phyloP scores from a whole-genome alignment of 2,888 invertebrate genomes.

The Aradus depressus region DNA sequence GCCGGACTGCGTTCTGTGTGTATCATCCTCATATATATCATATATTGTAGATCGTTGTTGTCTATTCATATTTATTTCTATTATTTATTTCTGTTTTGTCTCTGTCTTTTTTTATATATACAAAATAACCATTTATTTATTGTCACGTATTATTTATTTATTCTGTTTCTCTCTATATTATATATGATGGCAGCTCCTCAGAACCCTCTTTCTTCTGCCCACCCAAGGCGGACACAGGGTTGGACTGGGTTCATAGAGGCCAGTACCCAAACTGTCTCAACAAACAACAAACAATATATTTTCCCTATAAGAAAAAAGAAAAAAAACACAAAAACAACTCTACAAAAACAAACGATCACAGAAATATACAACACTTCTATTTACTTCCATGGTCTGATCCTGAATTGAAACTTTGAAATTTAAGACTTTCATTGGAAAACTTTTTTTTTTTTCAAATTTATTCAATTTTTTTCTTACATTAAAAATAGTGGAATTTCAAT shows the following conservation, averaged over 20 bases:
- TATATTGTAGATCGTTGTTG: slow-evolving; percentile 26
- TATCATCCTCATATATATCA: slow-evolving; percentile 22
- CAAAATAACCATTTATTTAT: slow-evolving; percentile 9
- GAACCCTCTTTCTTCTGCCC: too few species aligned
- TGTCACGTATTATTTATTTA: slow-evolving; percentile 9
- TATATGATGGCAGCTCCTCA: background rate
- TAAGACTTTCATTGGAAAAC: too few species aligned
- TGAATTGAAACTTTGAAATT: slow-evolving; percentile 3
- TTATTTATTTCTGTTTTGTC: slow-evolving; percentile 1
- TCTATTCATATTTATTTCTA: slow-evolving; percentile 19
- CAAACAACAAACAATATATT: background rate
- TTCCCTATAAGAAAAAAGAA: background rate
- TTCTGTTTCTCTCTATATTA: slow-evolving; percentile 12
- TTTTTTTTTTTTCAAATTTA: too few species aligned
- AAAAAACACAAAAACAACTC: slow-evolving; percentile 1
- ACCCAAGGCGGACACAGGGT: too few species aligned
- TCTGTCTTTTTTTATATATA: background rate
- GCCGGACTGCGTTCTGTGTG: slow-evolving; percentile 18
- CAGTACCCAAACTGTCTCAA: background rate
- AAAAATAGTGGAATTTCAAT: too few species aligned
- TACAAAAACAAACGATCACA: background rate
- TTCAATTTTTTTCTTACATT: too few species aligned
- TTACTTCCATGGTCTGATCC: slow-evolving; percentile 13
- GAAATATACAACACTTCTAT: slow-evolving; percentile 7
- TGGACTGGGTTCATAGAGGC: slow-evolving; percentile 8